Evolutionary conservation across 2,888 invertebrate species (phyloP).

Genomic region (Rotaria sp.): DNA sequence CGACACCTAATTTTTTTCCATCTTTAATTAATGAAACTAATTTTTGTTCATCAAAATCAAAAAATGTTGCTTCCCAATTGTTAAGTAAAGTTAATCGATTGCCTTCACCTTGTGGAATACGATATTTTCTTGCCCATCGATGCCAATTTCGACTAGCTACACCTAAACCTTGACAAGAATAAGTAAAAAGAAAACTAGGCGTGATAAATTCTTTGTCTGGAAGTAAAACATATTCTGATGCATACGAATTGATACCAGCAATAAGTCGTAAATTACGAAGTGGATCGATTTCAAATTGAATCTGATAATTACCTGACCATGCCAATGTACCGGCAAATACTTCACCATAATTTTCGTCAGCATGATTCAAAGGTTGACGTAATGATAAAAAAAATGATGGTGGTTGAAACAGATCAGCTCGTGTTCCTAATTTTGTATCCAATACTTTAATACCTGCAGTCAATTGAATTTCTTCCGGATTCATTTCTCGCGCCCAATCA

Average conservation of each 20-base stretch:
- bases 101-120: background rate
- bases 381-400: conserved; percentile 7
- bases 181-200: background rate
- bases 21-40: background rate
- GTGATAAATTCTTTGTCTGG: background rate
- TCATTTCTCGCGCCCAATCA: conserved; percentile 24
- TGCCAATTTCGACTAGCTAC: background rate
- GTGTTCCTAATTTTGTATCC: conserved; percentile 16
- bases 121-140: conserved; percentile 30
- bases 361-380: background rate
- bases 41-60: background rate
- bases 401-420: background rate
- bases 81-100: background rate
- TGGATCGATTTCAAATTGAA: conserved; percentile 19
- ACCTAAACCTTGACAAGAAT: background rate
- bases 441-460: background rate
- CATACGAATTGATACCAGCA: conserved; percentile 22
- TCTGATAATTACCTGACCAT: conserved; percentile 17
- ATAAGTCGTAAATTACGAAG: background rate
- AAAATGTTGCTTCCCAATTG: conserved; percentile 14
- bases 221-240: background rate
- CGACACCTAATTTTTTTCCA: background rate
- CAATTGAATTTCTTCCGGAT: background rate
- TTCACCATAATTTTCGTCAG: background rate
- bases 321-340: background rate